Base-by-base conservation (phyloP, 2,113 vertebrate genomes). In the Colius striatus region DNA sequence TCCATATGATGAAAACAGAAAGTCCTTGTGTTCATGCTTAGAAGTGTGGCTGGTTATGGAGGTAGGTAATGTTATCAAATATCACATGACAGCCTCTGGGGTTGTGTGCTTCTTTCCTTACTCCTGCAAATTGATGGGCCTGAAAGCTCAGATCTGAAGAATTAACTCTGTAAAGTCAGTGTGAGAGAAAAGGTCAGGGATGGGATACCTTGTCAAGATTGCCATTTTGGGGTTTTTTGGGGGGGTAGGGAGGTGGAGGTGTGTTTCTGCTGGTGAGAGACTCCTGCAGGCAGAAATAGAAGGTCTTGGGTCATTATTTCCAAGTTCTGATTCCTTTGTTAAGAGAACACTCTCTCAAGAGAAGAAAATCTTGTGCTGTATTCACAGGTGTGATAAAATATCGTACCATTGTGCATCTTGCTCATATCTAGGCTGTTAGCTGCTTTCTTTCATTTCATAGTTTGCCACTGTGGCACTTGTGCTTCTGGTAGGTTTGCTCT, bases 81-180 rank as follows among this genome's bases (percentile, higher is more conserved):
- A 41, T 3, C 11, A 55, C 32, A 16, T 27, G 23, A 4, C 55
- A 85, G 19, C 17, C 16, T 68, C 48, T 0, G 1, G 25, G 16
- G 29, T 68, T 2, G 9, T 87, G 27, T 66, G 11, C n/a, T 57
- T 74, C 23, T 62, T 81, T 48, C 6, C 5, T 84, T 84, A 16
- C 16, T 86, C 12, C 9, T 65, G 27, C 9, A 62, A 54, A 48
- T 36, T 0, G 0, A 4, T 22, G 17, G 15, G 16, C 3, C 36
- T 4, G 5, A 19, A 83, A 68, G 4, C 51, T 79, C 23, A 34
- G 23, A 27, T 70, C 25, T 75, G 54, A 71, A 77, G n/a, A 18
- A 53, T 6, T 5, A 80, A 22, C 19, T 77, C 23, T 62, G 36
- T 10, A 32, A 87, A 84, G 13, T 30, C 38, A 34, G 4, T 5